These are phyloP conservation scores for Toxotes chatareus DNA, from an alignment of 2,113 vertebrate species.

Conservation along the genomic window DNA sequence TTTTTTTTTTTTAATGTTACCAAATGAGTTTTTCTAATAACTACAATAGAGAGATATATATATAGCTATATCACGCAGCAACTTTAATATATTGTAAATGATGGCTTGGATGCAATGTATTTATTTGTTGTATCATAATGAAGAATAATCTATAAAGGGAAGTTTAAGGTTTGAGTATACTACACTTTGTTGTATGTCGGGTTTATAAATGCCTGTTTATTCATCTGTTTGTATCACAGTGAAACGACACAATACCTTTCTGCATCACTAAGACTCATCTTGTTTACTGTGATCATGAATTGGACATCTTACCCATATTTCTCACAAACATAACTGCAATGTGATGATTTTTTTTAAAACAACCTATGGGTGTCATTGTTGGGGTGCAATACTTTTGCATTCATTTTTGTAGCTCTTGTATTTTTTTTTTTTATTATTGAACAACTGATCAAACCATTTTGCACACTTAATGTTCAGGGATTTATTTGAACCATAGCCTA, in stretches of 20 bases:
- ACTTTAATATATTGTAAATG: constrained; percentile 89
- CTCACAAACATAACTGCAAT: constrained; percentile 50
- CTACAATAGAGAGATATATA: constrained; percentile 79
- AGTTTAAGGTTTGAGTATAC: constrained; percentile 70
- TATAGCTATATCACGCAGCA: constrained; percentile 82
- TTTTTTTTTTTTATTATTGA: constrained; percentile 20
- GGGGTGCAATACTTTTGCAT: constrained; percentile 42
- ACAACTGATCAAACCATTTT: constrained; percentile 73
- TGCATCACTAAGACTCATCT: constrained; percentile 58
- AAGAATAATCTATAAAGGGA: constrained; percentile 82
- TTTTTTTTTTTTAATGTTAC: constrained; percentile 74
- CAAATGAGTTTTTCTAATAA: constrained; percentile 81
- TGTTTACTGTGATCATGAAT: constrained; percentile 73
- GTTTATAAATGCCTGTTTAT: constrained; percentile 68
- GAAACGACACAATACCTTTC: constrained; percentile 71
- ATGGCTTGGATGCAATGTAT: constrained; percentile 88
- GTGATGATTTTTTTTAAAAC: constrained; percentile 41
- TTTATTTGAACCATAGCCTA: constrained; percentile 71
- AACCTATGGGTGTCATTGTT: constrained; percentile 41
- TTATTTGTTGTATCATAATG: constrained; percentile 86
- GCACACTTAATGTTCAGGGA: constrained; percentile 82
- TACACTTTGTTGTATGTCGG: constrained; percentile 70
- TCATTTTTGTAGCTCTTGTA: constrained; percentile 60
- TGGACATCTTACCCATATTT: constrained; percentile 46
- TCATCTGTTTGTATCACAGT: constrained; percentile 69